These are phyloP conservation scores for Dromiciops gliroides DNA, from an alignment of 2,113 vertebrate genomes.

Conservation along the genomic window DNA sequence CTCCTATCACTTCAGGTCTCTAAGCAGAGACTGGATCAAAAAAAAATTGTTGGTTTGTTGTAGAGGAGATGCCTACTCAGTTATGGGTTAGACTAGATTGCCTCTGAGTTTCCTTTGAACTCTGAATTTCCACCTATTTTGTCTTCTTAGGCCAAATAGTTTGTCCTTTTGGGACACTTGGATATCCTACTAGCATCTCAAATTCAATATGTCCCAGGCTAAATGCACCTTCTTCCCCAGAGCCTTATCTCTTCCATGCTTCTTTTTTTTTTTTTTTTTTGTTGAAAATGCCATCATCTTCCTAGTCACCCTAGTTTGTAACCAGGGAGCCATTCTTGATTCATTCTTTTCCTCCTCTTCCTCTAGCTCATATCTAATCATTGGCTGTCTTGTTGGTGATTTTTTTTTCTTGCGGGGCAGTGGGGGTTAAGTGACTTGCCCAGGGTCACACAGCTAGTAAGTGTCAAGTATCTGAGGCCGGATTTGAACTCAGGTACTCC, in stretches of 20 bases:
- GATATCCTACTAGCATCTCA: not conserved
- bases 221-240: not conserved
- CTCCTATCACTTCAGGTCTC: not conserved
- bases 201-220: not conserved
- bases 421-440: no score
- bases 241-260: not conserved
- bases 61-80: not conserved
- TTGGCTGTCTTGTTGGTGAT: not conserved
- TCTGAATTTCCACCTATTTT: not conserved
- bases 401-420: no score
- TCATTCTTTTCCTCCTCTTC: not conserved
- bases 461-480: no score
- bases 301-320: not conserved
- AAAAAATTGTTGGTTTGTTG: not conserved
- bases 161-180: not conserved
- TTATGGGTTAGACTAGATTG: not conserved
- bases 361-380: not conserved
- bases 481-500: no score
- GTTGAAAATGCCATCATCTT: not conserved
- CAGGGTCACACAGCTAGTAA: no score
- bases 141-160: not conserved
- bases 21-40: not conserved
- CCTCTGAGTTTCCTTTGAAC: not conserved
- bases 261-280: not conserved
- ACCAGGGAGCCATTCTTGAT: not conserved